A percentile compares a stretch with the other conserved stretches of the same genome.
Evolutionary conservation across 2,113 vertebrate genomes (phyloP).

Genomic region (Oenanthe oenanthe): DNA sequence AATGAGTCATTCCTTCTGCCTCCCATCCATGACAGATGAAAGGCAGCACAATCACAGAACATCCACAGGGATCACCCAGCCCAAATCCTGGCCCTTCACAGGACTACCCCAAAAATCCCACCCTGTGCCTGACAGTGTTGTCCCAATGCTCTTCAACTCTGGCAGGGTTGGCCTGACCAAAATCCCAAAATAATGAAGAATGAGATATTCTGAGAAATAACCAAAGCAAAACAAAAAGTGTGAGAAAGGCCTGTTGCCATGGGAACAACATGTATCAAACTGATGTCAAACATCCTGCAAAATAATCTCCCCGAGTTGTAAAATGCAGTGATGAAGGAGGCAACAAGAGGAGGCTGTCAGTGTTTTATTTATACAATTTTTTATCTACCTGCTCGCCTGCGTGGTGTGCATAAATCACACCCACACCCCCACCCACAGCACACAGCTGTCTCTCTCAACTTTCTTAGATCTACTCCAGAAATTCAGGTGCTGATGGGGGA

Average conservation of each 20-base stretch:
- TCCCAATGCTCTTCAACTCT: background rate
- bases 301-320: background rate
- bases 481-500: background rate
- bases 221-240: background rate
- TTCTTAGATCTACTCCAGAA: background rate
- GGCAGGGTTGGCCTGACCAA: background rate
- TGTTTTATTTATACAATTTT: background rate
- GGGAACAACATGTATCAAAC: conserved; percentile 6
- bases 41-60: background rate
- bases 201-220: background rate
- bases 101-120: background rate
- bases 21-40: background rate
- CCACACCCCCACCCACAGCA: background rate
- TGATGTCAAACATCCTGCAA: conserved; percentile 19
- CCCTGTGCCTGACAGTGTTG: accelerated
- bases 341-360: background rate
- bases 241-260: background rate
- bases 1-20: background rate
- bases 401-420: background rate
- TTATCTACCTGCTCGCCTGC: background rate
- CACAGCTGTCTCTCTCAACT: background rate
- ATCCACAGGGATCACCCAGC: background rate
- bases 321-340: background rate
- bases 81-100: background rate
- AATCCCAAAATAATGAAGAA: background rate